These are phyloP conservation scores for Nothoprocta perdicaria DNA, from an alignment of 2,113 vertebrate genomes.

Conservation along the genomic window DNA sequence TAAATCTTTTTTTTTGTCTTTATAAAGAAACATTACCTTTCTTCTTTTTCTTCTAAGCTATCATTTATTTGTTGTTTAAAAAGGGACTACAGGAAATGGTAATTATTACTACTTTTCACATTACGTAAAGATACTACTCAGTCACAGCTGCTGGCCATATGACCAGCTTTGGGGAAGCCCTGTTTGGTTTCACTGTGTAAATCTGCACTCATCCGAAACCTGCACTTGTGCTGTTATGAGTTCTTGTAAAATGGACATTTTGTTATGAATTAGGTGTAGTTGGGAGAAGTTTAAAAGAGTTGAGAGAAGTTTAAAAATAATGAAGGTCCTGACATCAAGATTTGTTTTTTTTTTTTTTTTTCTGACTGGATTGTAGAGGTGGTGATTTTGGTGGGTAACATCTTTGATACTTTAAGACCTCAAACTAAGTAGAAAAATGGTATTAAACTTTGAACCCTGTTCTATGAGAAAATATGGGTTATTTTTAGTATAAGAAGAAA, in stretches of 20 bases:
- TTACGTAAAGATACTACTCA: neutral
- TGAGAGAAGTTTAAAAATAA: neutral
- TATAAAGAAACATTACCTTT: neutral
- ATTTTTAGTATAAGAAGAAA: neutral
- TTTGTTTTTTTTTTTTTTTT: neutral
- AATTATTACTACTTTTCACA: slow-evolving; percentile 32
- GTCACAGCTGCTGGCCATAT: slow-evolving; percentile 70
- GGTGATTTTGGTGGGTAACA: neutral
- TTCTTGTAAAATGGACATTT: neutral
- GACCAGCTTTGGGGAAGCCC: slow-evolving; percentile 26
- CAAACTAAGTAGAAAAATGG: neutral
- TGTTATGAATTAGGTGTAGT: neutral
- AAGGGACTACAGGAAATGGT: neutral
- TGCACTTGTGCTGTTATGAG: neutral
- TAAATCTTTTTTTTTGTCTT: neutral
- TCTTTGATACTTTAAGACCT: neutral
- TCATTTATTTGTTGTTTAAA: neutral
- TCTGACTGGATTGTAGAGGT: neutral
- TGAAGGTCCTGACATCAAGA: neutral
- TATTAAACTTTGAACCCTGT: neutral
- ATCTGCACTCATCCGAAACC: neutral
- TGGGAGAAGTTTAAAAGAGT: neutral
- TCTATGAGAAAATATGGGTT: neutral
- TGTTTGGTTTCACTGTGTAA: neutral
- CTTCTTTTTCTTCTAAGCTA: neutral